phyloP scores from a whole-genome alignment of 2,888 invertebrate genomes.

The Ceriagrion tenellum region DNA sequence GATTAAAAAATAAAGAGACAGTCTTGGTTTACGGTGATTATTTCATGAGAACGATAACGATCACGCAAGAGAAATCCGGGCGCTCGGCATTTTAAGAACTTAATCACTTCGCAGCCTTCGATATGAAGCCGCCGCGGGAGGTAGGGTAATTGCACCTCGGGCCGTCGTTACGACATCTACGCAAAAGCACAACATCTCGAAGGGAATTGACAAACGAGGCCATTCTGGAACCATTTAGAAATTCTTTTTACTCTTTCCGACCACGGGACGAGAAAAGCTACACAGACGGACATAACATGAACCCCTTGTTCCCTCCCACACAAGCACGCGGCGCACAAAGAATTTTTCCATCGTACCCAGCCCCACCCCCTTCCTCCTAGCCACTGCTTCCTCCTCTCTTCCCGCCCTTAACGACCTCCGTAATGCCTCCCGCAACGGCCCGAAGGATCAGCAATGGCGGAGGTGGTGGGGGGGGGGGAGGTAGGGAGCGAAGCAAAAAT shows the following conservation, averaged over 20 bases:
- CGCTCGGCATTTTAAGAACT: not conserved
- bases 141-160: conserved; percentile 14
- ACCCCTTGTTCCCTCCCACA: not conserved
- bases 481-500: not conserved
- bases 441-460: not conserved
- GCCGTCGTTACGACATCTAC: conserved; percentile 12
- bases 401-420: conserved; percentile 18
- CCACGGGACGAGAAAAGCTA: not conserved
- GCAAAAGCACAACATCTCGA: not conserved
- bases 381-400: not conserved
- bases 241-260: not conserved
- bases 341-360: not conserved
- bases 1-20: not conserved
- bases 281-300: not conserved
- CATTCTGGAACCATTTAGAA: conserved; percentile 10
- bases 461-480: not conserved
- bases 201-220: conserved; percentile 12
- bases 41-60: not conserved
- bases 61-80: not conserved
- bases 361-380: not conserved
- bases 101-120: not conserved
- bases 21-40: not conserved
- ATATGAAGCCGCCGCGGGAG: not conserved
- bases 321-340: conserved; percentile 8
- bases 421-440: not conserved